Base-by-base conservation (phyloP, 2,797 vertebrate species). In the Dipus sagitta region DNA sequence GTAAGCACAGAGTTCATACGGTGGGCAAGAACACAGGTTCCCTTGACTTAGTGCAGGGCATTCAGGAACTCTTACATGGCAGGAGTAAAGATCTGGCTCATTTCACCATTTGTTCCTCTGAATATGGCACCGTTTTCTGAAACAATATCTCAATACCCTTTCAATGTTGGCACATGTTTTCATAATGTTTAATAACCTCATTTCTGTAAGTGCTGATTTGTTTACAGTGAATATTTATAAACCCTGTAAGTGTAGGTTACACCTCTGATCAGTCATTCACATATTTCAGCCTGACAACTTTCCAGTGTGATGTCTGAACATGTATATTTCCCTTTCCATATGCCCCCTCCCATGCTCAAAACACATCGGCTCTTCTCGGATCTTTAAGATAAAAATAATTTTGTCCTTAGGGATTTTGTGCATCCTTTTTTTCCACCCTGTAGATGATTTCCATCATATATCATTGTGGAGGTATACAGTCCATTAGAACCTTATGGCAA, bases 361-460 rank as follows among this genome's bases (percentile, higher is more conserved):
- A 32, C 64, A 32, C n/a, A 84, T 14, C 9, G n/a, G 10, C 9
- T 21, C 30, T 81, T 81, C 38, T 83, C 38, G 52, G 20, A 54
- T 38, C 68, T 70, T 91, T 80, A 18, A 81, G 86, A 78, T 58
- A 71, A 83, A 93, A 87, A 70, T 71, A 58, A 95, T 58, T 76
- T 67, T 71, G 4, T 13, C 71, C 65, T 83, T 64, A 86, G 30
- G 64, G 26, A 78, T 76, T 81, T 30, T 76, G 3, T 79, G 28
- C 28, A 20, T 32, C 68, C 26, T 34, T 90, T 34, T 52, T n/a
- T 26, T 74, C 77, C 74, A 70, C 68, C 54, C 89, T 65, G 3
- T 3, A 23, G 72, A 64, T 74, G 42, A 86, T 71, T 90, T 95
- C 79, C 21, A 62, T 58, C 79, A 78, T n/a, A 24, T 5, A 64